A percentile compares a stretch with the other conserved stretches of the same genome.
phyloP scores from a whole-genome alignment of 2,888 invertebrate species.

The Mythimna ferrago region DNA sequence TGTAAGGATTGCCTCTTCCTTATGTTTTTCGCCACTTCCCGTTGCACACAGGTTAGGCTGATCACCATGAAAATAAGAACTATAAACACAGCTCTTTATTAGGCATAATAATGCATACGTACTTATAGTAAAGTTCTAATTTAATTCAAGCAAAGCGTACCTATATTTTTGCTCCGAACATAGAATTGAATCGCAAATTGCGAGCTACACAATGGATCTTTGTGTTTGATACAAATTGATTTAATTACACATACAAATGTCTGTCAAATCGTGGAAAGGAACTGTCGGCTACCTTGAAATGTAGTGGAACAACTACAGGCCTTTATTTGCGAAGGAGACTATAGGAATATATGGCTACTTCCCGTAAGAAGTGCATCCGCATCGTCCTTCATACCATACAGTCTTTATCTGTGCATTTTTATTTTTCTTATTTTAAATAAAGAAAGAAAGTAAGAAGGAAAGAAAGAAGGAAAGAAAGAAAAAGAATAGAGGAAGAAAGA shows the following conservation, averaged over 20 bases:
- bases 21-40: no score
- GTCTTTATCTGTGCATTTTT: no score
- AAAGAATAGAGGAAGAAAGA: no score
- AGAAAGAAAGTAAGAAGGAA: no score
- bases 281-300: slow-evolving; percentile 37
- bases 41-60: no score
- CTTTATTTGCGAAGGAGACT: slow-evolving; percentile 14
- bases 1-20: no score
- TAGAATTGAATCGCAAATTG: slow-evolving; percentile 29
- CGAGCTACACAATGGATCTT: slow-evolving; percentile 53
- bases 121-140: slow-evolving; percentile 1
- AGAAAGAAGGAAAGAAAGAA: no score
- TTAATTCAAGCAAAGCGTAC: not conserved
- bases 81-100: not conserved
- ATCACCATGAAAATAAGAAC: not conserved
- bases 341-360: not conserved
- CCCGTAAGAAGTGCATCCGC: not conserved
- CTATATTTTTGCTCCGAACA: slow-evolving; percentile 13
- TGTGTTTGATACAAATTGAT: slow-evolving; percentile 53
- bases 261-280: slow-evolving; percentile 50
- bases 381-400: not conserved
- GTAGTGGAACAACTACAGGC: not conserved
- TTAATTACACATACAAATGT: slow-evolving; percentile 62
- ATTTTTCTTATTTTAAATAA: no score
- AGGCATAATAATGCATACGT: not conserved